Percentiles rank a stretch among this genome's conserved stretches.
Evolutionary conservation across 2,888 invertebrate species (phyloP).

Genomic region (Morpho achilles): DNA sequence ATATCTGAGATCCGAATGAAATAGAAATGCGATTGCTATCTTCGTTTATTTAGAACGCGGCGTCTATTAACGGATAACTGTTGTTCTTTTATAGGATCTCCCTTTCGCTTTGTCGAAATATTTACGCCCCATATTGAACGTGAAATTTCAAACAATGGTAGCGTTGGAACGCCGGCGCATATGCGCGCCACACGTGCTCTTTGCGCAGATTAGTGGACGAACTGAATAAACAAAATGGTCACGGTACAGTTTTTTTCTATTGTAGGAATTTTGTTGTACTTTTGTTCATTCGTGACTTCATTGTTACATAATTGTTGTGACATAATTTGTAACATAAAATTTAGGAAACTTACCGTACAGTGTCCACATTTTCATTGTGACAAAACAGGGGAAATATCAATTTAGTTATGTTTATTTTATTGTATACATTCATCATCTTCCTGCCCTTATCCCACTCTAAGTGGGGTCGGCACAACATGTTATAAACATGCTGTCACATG

Average conservation of each 20-base stretch:
- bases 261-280: background rate
- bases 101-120: constrained; percentile 74
- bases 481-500: too few species aligned
- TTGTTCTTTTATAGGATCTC: constrained; percentile 58
- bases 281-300: too few species aligned
- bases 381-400: too few species aligned
- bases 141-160: constrained; percentile 73
- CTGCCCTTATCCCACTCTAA: too few species aligned
- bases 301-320: too few species aligned
- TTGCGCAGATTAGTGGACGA: constrained; percentile 43
- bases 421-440: too few species aligned
- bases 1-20: constrained; percentile 19
- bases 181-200: constrained; percentile 62
- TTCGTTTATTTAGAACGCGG: constrained; percentile 27
- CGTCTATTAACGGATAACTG: constrained; percentile 46
- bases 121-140: constrained; percentile 73
- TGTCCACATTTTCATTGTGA: too few species aligned
- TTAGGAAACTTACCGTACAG: too few species aligned
- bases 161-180: constrained; percentile 45
- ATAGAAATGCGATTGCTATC: constrained; percentile 31
- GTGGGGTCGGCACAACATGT: too few species aligned
- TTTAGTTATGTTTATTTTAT: too few species aligned
- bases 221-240: constrained; percentile 53
- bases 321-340: too few species aligned
- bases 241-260: constrained; percentile 35